Conservation (phyloP, 2,113 vertebrate species). For the Myodes glareolus region DNA sequence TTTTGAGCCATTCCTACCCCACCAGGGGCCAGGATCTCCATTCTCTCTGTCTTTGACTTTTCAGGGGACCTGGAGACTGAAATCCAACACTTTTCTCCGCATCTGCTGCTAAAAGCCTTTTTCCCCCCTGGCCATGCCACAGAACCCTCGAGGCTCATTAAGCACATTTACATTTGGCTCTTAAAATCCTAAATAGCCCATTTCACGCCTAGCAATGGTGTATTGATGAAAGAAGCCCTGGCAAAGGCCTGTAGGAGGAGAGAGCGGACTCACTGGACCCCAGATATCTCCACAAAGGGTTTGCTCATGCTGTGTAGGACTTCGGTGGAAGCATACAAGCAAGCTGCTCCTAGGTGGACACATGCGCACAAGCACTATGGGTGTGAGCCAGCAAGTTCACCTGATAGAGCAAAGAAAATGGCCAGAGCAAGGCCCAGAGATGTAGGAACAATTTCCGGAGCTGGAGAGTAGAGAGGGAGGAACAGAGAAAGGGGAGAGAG, state of each 20-base stretch:
- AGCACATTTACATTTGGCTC: slow-evolving; percentile 90
- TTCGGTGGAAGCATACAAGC: slow-evolving; percentile 26
- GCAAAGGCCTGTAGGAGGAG: slow-evolving; percentile 47
- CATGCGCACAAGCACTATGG: background rate
- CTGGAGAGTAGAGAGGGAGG: background rate
- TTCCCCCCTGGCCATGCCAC: slow-evolving; percentile 82
- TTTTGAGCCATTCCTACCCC: slow-evolving; percentile 82
- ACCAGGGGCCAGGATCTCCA: slow-evolving; percentile 73
- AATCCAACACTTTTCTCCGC: slow-evolving; percentile 89
- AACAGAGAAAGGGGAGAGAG: background rate
- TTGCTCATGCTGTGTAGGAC: background rate
- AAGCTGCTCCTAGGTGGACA: slow-evolving; percentile 9
- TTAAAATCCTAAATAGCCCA: slow-evolving; percentile 86
- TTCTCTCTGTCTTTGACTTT: slow-evolving; percentile 85
- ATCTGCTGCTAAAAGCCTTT: slow-evolving; percentile 88
- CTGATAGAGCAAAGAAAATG: background rate
- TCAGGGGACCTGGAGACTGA: slow-evolving; percentile 84
- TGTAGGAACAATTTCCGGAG: background rate
- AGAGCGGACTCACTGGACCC: slow-evolving; percentile 65
- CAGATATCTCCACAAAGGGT: slow-evolving; percentile 63
- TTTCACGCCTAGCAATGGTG: slow-evolving; percentile 84
- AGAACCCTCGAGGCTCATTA: slow-evolving; percentile 88
- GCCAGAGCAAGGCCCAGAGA: background rate
- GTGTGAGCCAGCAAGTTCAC: background rate
- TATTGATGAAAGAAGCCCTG: slow-evolving; percentile 81